These are phyloP conservation scores for Herminia tarsipennalis DNA, from an alignment of 2,888 invertebrate genomes.

Conservation along the genomic window DNA sequence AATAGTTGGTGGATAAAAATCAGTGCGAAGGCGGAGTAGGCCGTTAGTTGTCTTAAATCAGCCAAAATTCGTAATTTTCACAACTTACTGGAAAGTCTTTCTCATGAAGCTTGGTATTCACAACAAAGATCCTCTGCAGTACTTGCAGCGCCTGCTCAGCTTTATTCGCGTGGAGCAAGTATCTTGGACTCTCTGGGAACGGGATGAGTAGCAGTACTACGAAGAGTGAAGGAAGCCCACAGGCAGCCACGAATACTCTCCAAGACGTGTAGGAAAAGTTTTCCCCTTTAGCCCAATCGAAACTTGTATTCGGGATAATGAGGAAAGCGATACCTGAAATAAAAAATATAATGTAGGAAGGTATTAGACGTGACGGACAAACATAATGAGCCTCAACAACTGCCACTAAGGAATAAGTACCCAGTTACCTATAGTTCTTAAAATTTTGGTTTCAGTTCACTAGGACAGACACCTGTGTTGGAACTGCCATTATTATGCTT, in stretches of 20 bases:
- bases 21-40: too few relatives aligned
- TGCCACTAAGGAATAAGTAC: too few relatives aligned
- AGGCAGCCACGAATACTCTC: conserved; percentile 87
- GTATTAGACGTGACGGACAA: too few relatives aligned
- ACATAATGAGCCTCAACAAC: too few relatives aligned
- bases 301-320: conserved; percentile 69
- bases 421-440: too few relatives aligned
- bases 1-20: too few relatives aligned
- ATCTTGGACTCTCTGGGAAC: conserved; percentile 86
- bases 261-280: conserved; percentile 85
- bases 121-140: conserved; percentile 82
- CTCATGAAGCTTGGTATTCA: conserved; percentile 78
- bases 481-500: too few relatives aligned
- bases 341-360: too few relatives aligned
- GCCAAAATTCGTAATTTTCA: too few relatives aligned
- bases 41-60: too few relatives aligned
- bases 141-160: conserved; percentile 81
- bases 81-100: conserved; percentile 83
- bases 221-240: conserved; percentile 84
- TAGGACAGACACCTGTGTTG: too few relatives aligned
- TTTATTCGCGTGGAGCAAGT: conserved; percentile 79
- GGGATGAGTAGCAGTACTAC: conserved; percentile 80
- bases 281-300: conserved; percentile 59
- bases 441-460: too few relatives aligned
- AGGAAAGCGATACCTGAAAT: conserved; percentile 77